Percentiles rank a stretch among this genome's conserved stretches.
Conservation (phyloP, 2,113 vertebrate genomes). For the Meleagris gallopavo region DNA sequence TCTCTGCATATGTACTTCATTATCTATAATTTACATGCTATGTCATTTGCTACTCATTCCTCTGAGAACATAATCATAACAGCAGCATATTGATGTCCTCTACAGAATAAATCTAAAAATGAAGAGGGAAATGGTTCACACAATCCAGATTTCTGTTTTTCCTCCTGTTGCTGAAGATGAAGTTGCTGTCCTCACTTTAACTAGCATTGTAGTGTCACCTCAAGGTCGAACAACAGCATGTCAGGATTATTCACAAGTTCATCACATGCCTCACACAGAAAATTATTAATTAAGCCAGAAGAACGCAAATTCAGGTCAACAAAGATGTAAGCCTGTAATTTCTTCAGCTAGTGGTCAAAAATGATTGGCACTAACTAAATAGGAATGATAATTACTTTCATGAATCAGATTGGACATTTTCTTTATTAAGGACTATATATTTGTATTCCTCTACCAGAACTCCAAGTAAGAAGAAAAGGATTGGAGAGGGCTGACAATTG, state of each 20-base stretch:
- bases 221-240: conserved; percentile 28
- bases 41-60: not conserved
- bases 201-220: conserved; percentile 25
- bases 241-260: not conserved
- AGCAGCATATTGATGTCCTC: conserved; percentile 25
- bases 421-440: not conserved
- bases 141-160: not conserved
- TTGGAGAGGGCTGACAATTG: not conserved
- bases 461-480: not conserved
- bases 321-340: not conserved
- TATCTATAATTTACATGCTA: conserved; percentile 35
- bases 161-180: not conserved
- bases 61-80: not conserved
- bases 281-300: not conserved
- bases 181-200: not conserved
- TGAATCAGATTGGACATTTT: not conserved
- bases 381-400: not conserved
- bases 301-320: not conserved
- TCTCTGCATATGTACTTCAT: conserved; percentile 15
- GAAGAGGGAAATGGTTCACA: not conserved
- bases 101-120: not conserved
- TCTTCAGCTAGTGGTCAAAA: not conserved
- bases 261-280: not conserved
- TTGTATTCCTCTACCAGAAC: not conserved
- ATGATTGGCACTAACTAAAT: not conserved